Base-by-base conservation (phyloP, 2,797 vertebrate genomes). In the Esox lucius region DNA sequence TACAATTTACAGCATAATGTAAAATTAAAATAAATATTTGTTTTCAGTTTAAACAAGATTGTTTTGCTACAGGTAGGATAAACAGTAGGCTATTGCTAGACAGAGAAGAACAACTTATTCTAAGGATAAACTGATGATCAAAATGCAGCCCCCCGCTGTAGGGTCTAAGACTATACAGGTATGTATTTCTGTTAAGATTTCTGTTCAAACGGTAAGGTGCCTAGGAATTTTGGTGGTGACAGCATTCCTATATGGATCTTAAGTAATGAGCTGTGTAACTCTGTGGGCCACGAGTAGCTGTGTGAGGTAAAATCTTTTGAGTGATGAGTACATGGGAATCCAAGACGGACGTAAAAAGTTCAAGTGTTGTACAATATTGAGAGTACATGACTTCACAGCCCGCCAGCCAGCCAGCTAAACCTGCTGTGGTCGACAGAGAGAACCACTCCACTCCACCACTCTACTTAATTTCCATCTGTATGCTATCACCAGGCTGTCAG, bases 401-500 rank as follows among this genome's bases (percentile, higher is more conserved):
- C 15, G 26, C 26, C 61, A 49, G 46, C n/a, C n/a, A 28, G 22
- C 13, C 22, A 15, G 74, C 39, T 48, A 59, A 31, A 39, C 35
- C 67, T 68, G 42, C 53, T 42, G 17, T 80, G 83, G 87, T 89
- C 89, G 85, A 91, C 89, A 92, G 88, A 91, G 87, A 89, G 86
- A 86, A 83, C 84, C 86, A 81, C 86, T 84, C 84, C 86, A 81
- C 86, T 84, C 49, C 51, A 3, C 42, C 61, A 87, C 87, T 90
- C 42, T 61, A 87, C 87, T 90, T 91, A 84, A 92, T 92, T 93
- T 93, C 91, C 93, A 93, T 93, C 91, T 93, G 91, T 92, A 91
- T 93, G 87, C 92, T 94, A 93, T 94, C 93, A 86, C 88, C 85
- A 84, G 87, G 85, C 92, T 92, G 92, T 93, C 93, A 94, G 93